Evolutionary conservation across 2,797 vertebrate genomes (phyloP).

Genomic region (Graptemys geographica): DNA sequence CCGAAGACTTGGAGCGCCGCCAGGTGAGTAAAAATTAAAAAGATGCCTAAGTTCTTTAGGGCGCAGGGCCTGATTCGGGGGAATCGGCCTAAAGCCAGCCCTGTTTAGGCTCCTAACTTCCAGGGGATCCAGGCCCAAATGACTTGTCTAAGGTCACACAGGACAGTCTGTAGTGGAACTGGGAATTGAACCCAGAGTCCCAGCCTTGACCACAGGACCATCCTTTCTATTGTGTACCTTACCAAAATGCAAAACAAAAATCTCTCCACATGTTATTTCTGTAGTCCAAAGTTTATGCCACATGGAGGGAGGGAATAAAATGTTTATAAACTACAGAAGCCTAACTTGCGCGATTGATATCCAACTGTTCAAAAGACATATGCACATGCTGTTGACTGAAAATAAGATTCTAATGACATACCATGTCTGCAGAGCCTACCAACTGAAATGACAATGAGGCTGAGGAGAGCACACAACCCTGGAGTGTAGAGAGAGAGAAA

Average conservation of each 20-base stretch:
- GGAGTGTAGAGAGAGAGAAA: constrained; percentile 13
- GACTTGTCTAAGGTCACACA: neutral
- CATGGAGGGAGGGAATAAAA: constrained; percentile 34
- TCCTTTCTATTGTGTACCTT: neutral
- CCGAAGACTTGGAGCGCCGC: too few relatives aligned
- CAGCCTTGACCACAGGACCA: neutral
- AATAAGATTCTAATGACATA: constrained; percentile 57
- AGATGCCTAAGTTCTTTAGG: too few relatives aligned
- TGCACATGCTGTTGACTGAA: constrained; percentile 16
- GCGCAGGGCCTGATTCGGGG: too few relatives aligned
- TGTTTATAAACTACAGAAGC: constrained; percentile 26
- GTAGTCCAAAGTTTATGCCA: constrained; percentile 17
- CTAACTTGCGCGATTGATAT: constrained; percentile 35
- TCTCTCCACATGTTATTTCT: neutral
- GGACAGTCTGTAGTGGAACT: neutral
- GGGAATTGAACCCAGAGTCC: neutral
- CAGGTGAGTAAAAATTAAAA: too few relatives aligned
- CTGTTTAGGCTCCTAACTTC: neutral
- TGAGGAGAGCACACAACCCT: neutral
- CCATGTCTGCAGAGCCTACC: constrained; percentile 25
- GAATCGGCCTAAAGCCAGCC: too few relatives aligned
- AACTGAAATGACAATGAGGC: constrained; percentile 44
- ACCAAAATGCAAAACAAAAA: constrained; percentile 20
- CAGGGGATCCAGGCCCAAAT: neutral
- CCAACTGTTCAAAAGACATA: constrained; percentile 36